Percentiles rank a stretch among this genome's conserved stretches.
phyloP scores from a whole-genome alignment of 2,113 vertebrate species.

The Vulpes vulpes region DNA sequence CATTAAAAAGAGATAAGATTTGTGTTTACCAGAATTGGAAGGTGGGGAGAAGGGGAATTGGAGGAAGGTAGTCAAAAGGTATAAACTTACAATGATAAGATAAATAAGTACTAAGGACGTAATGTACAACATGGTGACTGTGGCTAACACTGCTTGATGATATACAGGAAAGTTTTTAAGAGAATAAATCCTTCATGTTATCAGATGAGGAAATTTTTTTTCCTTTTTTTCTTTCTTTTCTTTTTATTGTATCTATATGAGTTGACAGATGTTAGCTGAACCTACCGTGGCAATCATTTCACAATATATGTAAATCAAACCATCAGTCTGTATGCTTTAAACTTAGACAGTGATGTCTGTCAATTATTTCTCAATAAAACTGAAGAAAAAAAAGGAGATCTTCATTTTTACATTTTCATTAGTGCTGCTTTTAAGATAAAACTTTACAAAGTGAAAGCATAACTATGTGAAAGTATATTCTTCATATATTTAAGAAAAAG shows the following conservation, averaged over 20 bases:
- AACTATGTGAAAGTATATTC: slow-evolving; percentile 60
- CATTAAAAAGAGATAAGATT: background rate
- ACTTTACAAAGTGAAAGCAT: slow-evolving; percentile 36
- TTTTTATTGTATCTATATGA: background rate
- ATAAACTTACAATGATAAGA: background rate
- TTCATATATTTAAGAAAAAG: slow-evolving; percentile 69
- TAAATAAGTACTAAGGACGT: background rate
- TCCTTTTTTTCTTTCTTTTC: background rate
- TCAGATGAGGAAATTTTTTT: background rate
- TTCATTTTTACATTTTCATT: slow-evolving; percentile 69
- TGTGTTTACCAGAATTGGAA: background rate
- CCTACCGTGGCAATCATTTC: background rate
- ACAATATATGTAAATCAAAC: background rate
- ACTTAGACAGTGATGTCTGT: background rate
- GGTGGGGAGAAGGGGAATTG: background rate
- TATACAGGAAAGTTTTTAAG: background rate
- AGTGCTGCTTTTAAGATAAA: slow-evolving; percentile 49
- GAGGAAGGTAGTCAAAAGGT: background rate
- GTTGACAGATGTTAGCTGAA: background rate
- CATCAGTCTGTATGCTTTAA: background rate
- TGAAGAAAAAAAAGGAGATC: slow-evolving; percentile 55
- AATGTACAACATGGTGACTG: background rate
- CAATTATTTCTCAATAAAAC: background rate
- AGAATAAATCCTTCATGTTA: background rate
- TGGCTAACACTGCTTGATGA: background rate